These are phyloP conservation scores for Heliothis virescens DNA, from an alignment of 1,140 invertebrate species.

Conservation along the genomic window DNA sequence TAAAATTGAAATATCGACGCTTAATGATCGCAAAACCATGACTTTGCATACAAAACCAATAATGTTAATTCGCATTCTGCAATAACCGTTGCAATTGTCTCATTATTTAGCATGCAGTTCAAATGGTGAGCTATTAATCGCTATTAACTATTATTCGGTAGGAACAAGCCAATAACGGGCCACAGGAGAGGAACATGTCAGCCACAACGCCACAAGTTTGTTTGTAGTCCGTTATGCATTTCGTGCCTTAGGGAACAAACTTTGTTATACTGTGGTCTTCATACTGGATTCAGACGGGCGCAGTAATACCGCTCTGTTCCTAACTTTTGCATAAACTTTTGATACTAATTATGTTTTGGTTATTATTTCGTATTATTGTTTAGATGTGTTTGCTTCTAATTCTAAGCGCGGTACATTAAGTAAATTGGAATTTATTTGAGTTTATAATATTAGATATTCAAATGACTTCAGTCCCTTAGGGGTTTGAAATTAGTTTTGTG, in stretches of 20 bases:
- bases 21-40: not conserved
- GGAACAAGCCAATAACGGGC: conserved; percentile 33
- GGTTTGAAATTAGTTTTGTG: not conserved
- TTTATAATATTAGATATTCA: not conserved
- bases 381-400: not conserved
- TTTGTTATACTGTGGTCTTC: conserved; percentile 39
- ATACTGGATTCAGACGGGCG: conserved; percentile 40
- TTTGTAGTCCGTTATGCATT: conserved; percentile 51
- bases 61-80: not conserved
- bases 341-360: conserved; percentile 44
- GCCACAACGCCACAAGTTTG: conserved; percentile 33
- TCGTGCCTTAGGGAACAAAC: conserved; percentile 43
- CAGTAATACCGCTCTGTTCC: conserved; percentile 28
- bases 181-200: conserved; percentile 29
- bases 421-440: conserved; percentile 24
- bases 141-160: conserved; percentile 42
- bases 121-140: not conserved
- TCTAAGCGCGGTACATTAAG: conserved; percentile 20
- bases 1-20: not conserved
- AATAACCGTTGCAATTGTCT: not conserved
- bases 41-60: not conserved
- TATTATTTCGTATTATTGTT: not conserved
- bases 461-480: no score
- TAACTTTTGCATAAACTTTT: conserved; percentile 40
- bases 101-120: conserved; percentile 8